Conservation (phyloP, 2,797 vertebrate genomes). For the Mormyrus proboscirostris region DNA sequence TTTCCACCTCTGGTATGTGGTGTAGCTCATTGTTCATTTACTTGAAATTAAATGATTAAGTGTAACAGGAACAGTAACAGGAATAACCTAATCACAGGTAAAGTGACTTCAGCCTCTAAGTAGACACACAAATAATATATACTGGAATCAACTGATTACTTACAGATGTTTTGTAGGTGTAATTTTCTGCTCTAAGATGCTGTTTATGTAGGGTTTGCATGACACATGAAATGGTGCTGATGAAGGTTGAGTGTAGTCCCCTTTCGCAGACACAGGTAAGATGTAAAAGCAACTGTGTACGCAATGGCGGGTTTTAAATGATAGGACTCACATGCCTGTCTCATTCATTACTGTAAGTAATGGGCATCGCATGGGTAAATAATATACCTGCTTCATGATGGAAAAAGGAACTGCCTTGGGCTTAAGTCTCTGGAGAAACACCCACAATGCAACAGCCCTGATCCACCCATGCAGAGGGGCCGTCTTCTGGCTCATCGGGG, state of each 20-base stretch:
- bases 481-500: neutral
- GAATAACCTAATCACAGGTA: neutral
- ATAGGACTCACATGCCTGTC: neutral
- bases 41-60: neutral
- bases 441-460: neutral
- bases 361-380: neutral
- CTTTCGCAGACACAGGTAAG: neutral
- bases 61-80: neutral
- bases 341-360: neutral
- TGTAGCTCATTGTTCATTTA: neutral
- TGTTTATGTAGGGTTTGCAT: neutral
- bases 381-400: neutral
- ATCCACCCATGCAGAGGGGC: neutral
- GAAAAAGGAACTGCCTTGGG: neutral
- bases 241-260: neutral
- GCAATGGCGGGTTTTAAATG: neutral
- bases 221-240: neutral
- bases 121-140: neutral
- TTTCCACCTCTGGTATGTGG: neutral
- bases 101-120: neutral
- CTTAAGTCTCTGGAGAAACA: neutral
- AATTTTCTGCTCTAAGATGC: neutral
- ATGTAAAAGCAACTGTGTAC: neutral
- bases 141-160: neutral
- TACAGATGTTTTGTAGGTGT: neutral